Evolutionary conservation across 2,888 invertebrate genomes (phyloP), one percentile per base, ranked within the genome.

Genomic region (Diaperis boleti): DNA sequence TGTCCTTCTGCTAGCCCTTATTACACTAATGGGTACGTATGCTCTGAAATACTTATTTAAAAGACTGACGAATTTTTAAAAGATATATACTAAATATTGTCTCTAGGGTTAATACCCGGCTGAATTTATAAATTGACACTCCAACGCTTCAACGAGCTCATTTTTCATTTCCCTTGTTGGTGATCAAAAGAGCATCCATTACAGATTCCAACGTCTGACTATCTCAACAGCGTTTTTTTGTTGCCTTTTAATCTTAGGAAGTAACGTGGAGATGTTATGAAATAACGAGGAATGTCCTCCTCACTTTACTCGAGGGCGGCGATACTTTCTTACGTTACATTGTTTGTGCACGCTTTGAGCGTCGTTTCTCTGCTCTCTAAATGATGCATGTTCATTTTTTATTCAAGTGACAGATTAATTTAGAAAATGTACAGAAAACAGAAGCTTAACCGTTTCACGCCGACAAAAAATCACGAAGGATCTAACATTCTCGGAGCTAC

Each of bases 1-100:
- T 72, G 78, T 79, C 75, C 77, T 82, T 70, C 76, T 82, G 76
- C 79, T 83, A 70, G 77, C 80, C 79, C 78, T 82, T 76, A 76
- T 81, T 75, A 78, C 80, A 72, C 74, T 82, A 72, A 80, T 81
- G 77, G 81, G 81, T 80, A 72, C 18, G 42, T 20, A 33, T n/a
- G n/a, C n/a, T n/a, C n/a, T n/a, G n/a, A n/a, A n/a, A n/a, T n/a
- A n/a, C n/a, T n/a, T n/a, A n/a, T n/a, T n/a, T n/a, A n/a, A n/a
- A n/a, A n/a, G n/a, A n/a, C n/a, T n/a, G n/a, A n/a, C n/a, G n/a
- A n/a, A n/a, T n/a, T n/a, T n/a, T n/a, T n/a, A n/a, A n/a, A n/a
- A n/a, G n/a, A n/a, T n/a, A n/a, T n/a, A n/a, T n/a, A n/a, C n/a
- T n/a, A n/a, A n/a, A n/a, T n/a, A n/a, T n/a, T n/a, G n/a, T n/a